These are phyloP conservation scores for Drosophila simulans DNA, from an alignment of 1,140 invertebrate species.

Conservation along the genomic window DNA sequence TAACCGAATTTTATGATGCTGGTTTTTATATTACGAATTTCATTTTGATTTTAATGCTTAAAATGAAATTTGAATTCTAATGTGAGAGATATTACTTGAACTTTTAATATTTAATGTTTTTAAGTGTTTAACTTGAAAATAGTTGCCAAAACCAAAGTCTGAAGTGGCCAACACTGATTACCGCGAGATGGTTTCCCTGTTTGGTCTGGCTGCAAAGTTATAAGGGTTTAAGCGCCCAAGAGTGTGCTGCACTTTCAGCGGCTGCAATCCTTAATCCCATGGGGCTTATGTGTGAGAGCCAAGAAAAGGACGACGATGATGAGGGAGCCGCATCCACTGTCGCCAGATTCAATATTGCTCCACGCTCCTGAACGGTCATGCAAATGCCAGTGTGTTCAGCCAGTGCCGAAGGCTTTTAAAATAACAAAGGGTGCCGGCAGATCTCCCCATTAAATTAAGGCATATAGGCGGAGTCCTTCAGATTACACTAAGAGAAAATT, in stretches of 20 bases:
- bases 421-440: conserved; percentile 11
- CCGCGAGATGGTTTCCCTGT: background rate
- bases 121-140: background rate
- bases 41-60: too few relatives aligned
- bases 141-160: background rate
- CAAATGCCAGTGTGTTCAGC: conserved; percentile 48
- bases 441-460: conserved; percentile 17
- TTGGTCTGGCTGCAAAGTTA: conserved; percentile 10
- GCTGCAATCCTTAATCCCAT: conserved; percentile 63
- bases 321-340: conserved; percentile 14
- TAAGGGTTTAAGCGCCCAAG: conserved; percentile 50
- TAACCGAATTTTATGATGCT: too few relatives aligned
- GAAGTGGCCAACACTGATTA: conserved; percentile 11
- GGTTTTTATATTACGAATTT: too few relatives aligned
- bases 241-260: conserved; percentile 26
- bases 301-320: conserved; percentile 37
- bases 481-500: background rate
- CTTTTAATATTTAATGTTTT: too few relatives aligned
- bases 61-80: too few relatives aligned
- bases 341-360: conserved; percentile 71
- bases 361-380: conserved; percentile 54
- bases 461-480: background rate
- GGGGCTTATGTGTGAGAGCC: conserved; percentile 52
- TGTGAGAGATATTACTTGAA: too few relatives aligned
- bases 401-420: conserved; percentile 28